Base-by-base conservation (phyloP, 2,797 vertebrate genomes). In the Microhierax caerulescens region DNA sequence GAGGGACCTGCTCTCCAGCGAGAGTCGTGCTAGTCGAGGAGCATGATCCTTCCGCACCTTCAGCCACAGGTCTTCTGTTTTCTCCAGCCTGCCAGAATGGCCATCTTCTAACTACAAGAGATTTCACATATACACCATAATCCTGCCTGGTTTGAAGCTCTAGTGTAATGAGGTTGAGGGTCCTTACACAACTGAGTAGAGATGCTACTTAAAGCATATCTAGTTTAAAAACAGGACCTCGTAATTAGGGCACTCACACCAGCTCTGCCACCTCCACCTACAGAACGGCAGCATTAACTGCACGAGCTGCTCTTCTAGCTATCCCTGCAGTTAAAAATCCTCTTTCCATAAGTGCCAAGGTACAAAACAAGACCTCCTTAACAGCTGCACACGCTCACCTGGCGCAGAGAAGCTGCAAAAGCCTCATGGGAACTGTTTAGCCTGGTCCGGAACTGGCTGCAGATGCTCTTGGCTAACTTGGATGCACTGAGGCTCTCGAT, bases 381-480 rank as follows among this genome's bases (percentile, higher is more conserved):
- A 3, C 30, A 51, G 59, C 61, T 59, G 57, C 28, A 39, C 28
- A 75, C 59, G 27, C 96, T 37, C 50, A 99, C 99, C 99, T 99
- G 99, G 63, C 99, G 97, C 88, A 99, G 97, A 28, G 99, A 99
- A 34, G 99, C 98, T 11, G 99, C 99, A 54, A 99, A 99, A 59
- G 99, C 99, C 80, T 99, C 99, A 0, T 99, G 99, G 76, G 99
- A 99, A 94, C 99, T 99, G 97, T 99, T 99, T 36, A 99, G 99
- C 30, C 99, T 98, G 9, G 99, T 99, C 41, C 99, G 98, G 97
- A 99, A 99, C 91, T 99, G 99, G 94, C 99, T 99, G 95, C 99
- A 99, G 95, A 99, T 99, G 98, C 99, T 99, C 97, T 98, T 99
- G 87, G 99, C 99, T 93, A 99, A 97, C 92, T 99, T 99, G 94